A percentile compares a stretch with the other conserved stretches of the same genome.
Evolutionary conservation across 2,797 vertebrate species (phyloP).

Genomic region (Acipenser transmontanus): DNA sequence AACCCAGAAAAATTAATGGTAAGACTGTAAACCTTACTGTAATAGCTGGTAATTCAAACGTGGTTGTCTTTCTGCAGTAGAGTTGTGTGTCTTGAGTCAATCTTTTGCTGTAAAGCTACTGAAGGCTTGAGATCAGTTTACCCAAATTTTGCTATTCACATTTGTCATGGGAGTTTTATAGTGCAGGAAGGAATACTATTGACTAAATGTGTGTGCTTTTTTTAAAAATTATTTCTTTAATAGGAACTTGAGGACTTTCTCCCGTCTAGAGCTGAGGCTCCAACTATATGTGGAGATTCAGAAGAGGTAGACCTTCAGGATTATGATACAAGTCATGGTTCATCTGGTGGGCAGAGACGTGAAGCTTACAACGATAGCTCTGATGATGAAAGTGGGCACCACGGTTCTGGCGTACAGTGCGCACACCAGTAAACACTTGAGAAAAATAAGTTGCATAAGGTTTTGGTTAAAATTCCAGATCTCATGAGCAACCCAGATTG

Average conservation of each 20-base stretch:
- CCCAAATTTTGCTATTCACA: no score
- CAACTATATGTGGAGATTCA: slow-evolving; percentile 77
- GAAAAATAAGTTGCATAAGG: slow-evolving; percentile 34
- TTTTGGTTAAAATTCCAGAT: slow-evolving; percentile 56
- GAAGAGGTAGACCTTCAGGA: slow-evolving; percentile 97
- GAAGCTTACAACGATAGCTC: slow-evolving; percentile 97
- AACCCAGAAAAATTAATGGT: slow-evolving; percentile 90
- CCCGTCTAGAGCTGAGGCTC: slow-evolving; percentile 84
- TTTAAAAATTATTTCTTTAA: background rate
- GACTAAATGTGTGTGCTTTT: no score
- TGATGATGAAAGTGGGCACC: slow-evolving; percentile 86
- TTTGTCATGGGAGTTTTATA: no score
- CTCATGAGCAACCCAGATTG: slow-evolving; percentile 59
- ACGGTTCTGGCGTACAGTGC: slow-evolving; percentile 91
- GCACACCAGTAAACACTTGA: slow-evolving; percentile 85
- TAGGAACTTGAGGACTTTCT: slow-evolving; percentile 96
- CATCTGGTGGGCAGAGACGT: slow-evolving; percentile 77
- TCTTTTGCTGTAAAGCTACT: no score
- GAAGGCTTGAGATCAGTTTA: no score
- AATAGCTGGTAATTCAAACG: no score
- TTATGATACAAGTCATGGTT: slow-evolving; percentile 81
- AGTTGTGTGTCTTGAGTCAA: no score
- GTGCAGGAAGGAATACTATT: no score
- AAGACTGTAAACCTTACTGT: slow-evolving; percentile 38
- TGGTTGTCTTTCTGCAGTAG: no score